phyloP scores from a whole-genome alignment of 1,140 invertebrate genomes.

The Hyles euphorbiae region DNA sequence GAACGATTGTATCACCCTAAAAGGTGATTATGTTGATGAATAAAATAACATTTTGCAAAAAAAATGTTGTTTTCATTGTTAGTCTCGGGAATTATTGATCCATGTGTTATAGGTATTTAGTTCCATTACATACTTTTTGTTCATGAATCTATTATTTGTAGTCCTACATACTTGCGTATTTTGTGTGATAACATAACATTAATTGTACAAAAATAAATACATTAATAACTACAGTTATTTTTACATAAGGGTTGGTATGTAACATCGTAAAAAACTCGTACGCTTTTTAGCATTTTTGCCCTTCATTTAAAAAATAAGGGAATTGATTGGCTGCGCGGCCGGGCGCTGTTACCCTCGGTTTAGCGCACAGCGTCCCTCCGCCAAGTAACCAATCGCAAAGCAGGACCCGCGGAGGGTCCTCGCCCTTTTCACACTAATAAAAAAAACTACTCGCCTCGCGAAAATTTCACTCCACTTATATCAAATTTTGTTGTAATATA shows the following conservation, averaged over 20 bases:
- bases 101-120: too few species aligned
- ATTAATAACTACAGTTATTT: conserved; percentile 29
- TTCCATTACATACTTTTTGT: too few species aligned
- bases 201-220: neutral
- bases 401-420: conserved; percentile 42
- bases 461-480: too few species aligned
- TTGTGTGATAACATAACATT: too few species aligned
- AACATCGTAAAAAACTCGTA: conserved; percentile 38
- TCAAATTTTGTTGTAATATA: too few species aligned
- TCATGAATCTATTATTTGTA: too few species aligned
- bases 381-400: conserved; percentile 43
- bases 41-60: too few species aligned
- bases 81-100: too few species aligned
- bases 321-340: conserved; percentile 69
- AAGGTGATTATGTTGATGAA: too few species aligned
- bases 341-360: conserved; percentile 31
- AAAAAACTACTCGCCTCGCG: neutral
- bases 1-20: too few species aligned
- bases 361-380: conserved; percentile 53
- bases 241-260: conserved; percentile 43
- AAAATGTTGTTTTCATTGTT: too few species aligned
- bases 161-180: too few species aligned
- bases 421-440: conserved; percentile 35
- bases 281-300: conserved; percentile 60
- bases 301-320: conserved; percentile 69